Evolutionary conservation across 2,888 invertebrate species (phyloP).

Genomic region (Calameuta pallipes): DNA sequence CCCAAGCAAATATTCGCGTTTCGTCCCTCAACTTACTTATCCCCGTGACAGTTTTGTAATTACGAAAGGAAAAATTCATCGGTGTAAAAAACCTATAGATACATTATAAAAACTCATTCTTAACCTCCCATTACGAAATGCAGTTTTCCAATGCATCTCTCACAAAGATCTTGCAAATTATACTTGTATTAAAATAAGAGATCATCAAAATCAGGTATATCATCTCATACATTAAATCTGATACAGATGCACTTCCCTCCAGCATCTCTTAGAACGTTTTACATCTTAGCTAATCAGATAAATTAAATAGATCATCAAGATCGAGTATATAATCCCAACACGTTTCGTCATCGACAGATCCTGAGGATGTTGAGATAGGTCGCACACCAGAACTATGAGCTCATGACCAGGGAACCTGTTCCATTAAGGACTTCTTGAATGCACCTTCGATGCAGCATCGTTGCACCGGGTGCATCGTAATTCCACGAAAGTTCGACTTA

Average conservation of each 20-base stretch:
- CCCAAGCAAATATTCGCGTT: neutral
- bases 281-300: no score
- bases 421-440: neutral
- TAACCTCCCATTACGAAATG: neutral
- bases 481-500: neutral
- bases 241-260: no score
- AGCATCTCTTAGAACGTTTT: no score
- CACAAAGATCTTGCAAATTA: neutral
- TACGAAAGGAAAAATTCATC: neutral
- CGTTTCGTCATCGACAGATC: neutral
- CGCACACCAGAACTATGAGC: neutral
- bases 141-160: neutral
- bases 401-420: neutral
- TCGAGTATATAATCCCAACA: neutral
- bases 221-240: no score
- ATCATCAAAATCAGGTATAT: neutral
- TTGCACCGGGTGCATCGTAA: neutral
- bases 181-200: neutral
- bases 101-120: neutral
- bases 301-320: no score
- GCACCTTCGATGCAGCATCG: neutral
- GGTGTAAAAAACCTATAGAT: neutral
- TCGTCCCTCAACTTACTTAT: neutral
- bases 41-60: neutral
- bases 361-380: neutral